Conservation (phyloP, 2,888 invertebrate genomes). For the Drosophila picticornis region DNA sequence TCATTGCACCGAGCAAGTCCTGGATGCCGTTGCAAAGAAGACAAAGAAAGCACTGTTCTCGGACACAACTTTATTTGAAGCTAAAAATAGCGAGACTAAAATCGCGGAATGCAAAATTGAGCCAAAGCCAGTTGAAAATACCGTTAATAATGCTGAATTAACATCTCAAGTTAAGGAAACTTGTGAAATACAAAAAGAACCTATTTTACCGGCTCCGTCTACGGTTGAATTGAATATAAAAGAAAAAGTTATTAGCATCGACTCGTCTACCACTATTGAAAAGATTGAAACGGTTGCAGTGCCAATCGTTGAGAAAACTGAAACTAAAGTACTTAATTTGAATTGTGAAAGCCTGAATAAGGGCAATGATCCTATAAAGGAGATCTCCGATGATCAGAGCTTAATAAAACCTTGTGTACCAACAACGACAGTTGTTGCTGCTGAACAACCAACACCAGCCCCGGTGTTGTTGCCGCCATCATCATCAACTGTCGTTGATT, state of each 20-base stretch:
- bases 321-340: constrained; percentile 11
- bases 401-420: constrained; percentile 14
- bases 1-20: constrained; percentile 75
- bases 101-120: constrained; percentile 33
- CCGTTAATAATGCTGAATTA: background rate
- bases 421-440: background rate
- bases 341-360: constrained; percentile 1
- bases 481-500: background rate
- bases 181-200: constrained; percentile 9
- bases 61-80: constrained; percentile 59
- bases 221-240: constrained; percentile 7
- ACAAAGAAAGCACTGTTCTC: constrained; percentile 84
- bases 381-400: constrained; percentile 8
- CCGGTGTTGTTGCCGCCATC: background rate
- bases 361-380: background rate
- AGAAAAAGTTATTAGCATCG: constrained; percentile 1
- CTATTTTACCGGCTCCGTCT: background rate
- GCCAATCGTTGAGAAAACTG: constrained; percentile 30
- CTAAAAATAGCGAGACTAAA: constrained; percentile 19
- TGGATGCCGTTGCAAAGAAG: constrained; percentile 84
- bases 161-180: constrained; percentile 9
- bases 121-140: constrained; percentile 21
- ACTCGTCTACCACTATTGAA: background rate
- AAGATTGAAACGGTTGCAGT: constrained; percentile 5
- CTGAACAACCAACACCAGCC: background rate